Percentiles rank a stretch among this genome's conserved stretches.
These are phyloP conservation scores for Himalopsyche tibetana DNA, from an alignment of 2,888 invertebrate genomes.

Conservation along the genomic window DNA sequence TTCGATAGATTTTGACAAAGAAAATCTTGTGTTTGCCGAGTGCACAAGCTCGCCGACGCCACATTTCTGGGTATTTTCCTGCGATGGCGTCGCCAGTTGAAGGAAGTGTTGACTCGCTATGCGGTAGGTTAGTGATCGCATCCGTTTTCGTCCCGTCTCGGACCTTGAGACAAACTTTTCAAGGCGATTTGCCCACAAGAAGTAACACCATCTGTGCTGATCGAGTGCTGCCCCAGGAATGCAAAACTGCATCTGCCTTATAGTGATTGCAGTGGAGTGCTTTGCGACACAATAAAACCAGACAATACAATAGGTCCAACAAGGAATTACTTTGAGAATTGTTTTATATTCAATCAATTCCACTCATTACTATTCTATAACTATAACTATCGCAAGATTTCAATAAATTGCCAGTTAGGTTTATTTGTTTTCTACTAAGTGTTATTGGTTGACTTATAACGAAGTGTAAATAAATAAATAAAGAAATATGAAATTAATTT, in stretches of 20 bases:
- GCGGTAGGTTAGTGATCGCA: constrained; percentile 30
- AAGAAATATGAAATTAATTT: too few species aligned
- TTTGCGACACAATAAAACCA: background rate
- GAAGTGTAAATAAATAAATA: too few species aligned
- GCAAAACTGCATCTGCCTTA: constrained; percentile 60
- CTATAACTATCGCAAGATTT: too few species aligned
- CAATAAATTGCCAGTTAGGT: too few species aligned
- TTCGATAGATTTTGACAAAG: too few species aligned
- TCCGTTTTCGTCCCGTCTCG: constrained; percentile 23
- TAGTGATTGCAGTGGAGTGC: constrained; percentile 20
- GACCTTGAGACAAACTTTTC: constrained; percentile 56
- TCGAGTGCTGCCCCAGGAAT: constrained; percentile 50
- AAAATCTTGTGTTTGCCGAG: background rate
- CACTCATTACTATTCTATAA: too few species aligned
- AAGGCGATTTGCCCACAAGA: constrained; percentile 58
- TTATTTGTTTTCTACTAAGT: too few species aligned
- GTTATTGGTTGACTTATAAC: too few species aligned
- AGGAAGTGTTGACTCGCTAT: constrained; percentile 26
- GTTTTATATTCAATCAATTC: too few species aligned
- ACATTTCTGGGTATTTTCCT: constrained; percentile 6
- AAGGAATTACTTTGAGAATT: too few species aligned
- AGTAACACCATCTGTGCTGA: constrained; percentile 28
- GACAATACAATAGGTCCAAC: too few species aligned
- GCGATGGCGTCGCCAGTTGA: constrained; percentile 5
- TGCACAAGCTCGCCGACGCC: background rate